A percentile compares a stretch with the other conserved stretches of the same genome.
Evolutionary conservation across 1,140 invertebrate species (phyloP).

Genomic region (fruit fly (Drosophila melanogaster)): DNA sequence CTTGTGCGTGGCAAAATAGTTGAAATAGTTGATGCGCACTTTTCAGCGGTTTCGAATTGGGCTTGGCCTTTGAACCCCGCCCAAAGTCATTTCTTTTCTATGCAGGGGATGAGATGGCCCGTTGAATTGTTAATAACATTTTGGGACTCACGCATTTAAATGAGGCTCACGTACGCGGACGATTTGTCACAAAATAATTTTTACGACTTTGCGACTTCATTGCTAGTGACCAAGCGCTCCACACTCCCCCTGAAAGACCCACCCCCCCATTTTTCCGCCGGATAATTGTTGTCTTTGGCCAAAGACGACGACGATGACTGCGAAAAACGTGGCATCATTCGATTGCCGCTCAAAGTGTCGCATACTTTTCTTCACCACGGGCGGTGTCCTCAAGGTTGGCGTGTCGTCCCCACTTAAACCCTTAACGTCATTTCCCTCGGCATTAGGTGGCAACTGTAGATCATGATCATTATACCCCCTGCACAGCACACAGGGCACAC

Average conservation of each 20-base stretch:
- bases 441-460: conserved; percentile 43
- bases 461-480: conserved; percentile 43
- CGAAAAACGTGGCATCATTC: conserved; percentile 48
- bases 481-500: not conserved
- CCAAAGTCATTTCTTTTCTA: conserved; percentile 16
- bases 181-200: conserved; percentile 85
- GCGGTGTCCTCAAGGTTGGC: conserved; percentile 40
- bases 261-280: not conserved
- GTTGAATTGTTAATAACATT: conserved; percentile 80
- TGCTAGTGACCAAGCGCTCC: conserved; percentile 63
- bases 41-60: conserved; percentile 74
- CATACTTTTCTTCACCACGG: conserved; percentile 45
- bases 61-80: conserved; percentile 67
- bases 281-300: conserved; percentile 62
- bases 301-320: conserved; percentile 18
- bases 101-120: conserved; percentile 30
- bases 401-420: conserved; percentile 53
- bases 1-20: conserved; percentile 82
- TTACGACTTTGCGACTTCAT: conserved; percentile 84
- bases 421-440: conserved; percentile 42
- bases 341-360: conserved; percentile 57
- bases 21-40: conserved; percentile 82
- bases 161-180: conserved; percentile 83
- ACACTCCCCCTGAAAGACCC: conserved; percentile 2
- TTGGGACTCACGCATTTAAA: conserved; percentile 81